Conservation (phyloP, 2,888 invertebrate species). For the Drosophila kuntzei region DNA sequence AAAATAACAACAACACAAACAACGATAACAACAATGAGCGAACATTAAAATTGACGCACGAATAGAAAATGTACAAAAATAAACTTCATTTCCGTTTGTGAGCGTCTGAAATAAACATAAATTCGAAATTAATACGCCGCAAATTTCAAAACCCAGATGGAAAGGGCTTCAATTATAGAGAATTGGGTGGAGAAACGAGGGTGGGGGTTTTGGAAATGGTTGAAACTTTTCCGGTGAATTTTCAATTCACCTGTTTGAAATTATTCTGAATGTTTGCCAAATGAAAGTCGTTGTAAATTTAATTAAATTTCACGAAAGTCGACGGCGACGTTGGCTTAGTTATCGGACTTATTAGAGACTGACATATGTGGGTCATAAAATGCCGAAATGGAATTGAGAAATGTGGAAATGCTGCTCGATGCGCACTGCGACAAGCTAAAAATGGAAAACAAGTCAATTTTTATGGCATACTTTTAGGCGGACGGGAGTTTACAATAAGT, state of each 20-base stretch:
- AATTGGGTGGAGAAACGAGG: neutral
- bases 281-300: slow-evolving; percentile 50
- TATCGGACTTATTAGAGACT: slow-evolving; percentile 48
- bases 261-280: slow-evolving; percentile 36
- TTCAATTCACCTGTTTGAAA: slow-evolving; percentile 38
- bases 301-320: slow-evolving; percentile 46
- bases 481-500: slow-evolving; percentile 35
- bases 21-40: slow-evolving; percentile 29
- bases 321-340: slow-evolving; percentile 36
- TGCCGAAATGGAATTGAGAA: slow-evolving; percentile 42
- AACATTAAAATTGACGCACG: slow-evolving; percentile 64
- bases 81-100: slow-evolving; percentile 69
- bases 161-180: slow-evolving; percentile 17
- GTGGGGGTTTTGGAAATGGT: neutral
- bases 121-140: slow-evolving; percentile 60
- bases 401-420: slow-evolving; percentile 30
- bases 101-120: slow-evolving; percentile 58
- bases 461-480: slow-evolving; percentile 59
- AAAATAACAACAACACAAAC: slow-evolving; percentile 21
- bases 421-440: slow-evolving; percentile 64
- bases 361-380: slow-evolving; percentile 67
- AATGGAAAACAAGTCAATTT: slow-evolving; percentile 66
- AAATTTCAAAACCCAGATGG: slow-evolving; percentile 28
- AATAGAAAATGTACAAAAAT: slow-evolving; percentile 70
- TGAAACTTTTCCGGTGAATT: slow-evolving; percentile 1